A percentile compares a stretch with the other conserved stretches of the same genome.
phyloP scores from a whole-genome alignment of 2,888 invertebrate species.

The Incurvaria masculella region DNA sequence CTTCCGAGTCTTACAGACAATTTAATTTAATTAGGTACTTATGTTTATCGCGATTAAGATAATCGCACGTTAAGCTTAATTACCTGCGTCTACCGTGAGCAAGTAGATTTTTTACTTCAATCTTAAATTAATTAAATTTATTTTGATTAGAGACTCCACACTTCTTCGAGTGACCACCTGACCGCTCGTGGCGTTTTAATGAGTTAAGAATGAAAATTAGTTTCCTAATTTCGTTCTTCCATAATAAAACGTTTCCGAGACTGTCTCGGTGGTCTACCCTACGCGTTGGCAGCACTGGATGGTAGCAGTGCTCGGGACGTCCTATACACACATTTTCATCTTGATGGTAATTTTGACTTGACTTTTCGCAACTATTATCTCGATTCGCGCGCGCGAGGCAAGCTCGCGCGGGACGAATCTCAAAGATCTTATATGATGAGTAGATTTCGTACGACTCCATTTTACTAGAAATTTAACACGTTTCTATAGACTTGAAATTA shows the following conservation, averaged over 20 bases:
- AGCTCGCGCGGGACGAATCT: too few relatives aligned
- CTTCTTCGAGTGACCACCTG: background rate
- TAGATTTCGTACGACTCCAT: background rate
- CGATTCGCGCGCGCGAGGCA: too few relatives aligned
- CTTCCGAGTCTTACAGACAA: too few relatives aligned
- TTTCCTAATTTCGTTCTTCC: background rate
- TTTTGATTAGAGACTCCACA: background rate
- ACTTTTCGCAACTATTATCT: background rate
- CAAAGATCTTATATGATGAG: background rate
- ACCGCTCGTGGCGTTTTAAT: background rate
- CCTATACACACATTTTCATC: background rate
- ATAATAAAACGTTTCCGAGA: background rate
- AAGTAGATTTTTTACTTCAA: background rate
- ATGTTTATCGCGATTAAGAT: too few relatives aligned
- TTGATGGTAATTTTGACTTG: background rate
- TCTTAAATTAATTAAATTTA: background rate
- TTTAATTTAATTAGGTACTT: too few relatives aligned
- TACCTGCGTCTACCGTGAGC: background rate
- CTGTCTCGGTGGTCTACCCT: background rate
- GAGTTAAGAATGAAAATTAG: background rate
- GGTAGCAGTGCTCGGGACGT: background rate
- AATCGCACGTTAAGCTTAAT: background rate
- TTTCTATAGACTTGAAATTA: too few relatives aligned
- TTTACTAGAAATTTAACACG: background rate
- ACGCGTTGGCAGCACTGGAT: background rate